Base-by-base conservation (phyloP, 2,113 vertebrate species). In the Zingel zingel region DNA sequence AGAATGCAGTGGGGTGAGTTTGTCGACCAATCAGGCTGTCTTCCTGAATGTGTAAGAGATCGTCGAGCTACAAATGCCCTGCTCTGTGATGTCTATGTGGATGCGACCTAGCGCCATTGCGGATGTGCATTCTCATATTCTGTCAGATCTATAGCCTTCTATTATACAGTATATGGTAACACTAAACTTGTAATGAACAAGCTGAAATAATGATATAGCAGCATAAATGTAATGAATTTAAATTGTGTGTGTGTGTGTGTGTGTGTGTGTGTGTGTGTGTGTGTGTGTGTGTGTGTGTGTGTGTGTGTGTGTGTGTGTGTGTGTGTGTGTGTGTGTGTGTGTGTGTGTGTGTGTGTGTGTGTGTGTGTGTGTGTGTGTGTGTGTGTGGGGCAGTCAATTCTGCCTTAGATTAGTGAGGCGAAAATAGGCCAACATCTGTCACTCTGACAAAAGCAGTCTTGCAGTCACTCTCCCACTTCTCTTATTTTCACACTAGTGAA, bases 361-460 rank as follows among this genome's bases (percentile, higher is more conserved):
- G 14, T 62, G 14, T 57, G 9, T 25, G 47, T 65, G 45, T 62
- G 72, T 27, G 59, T 78, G 71, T 74, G 59, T 47, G 65, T 79
- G 59, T 43, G 68, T 81, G 71, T 69, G 76, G 45, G 51, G 74
- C 76, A 47, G 82, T 84, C 77, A 73, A 73, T 79, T 84, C 65
- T 77, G 86, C 83, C 82, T 87, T 66, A 85, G 91, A 95, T 94
- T 93, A 93, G 89, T 64, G 73, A 84, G 54, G 80, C 81, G 84
- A 91, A 94, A 95, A 88, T 94, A 93, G 94, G 93, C 86, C 92
- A 93, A 92, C 92, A 94, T 94, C 92, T 94, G 92, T 93, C 91
- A 93, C 84, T 62, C 83, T 80, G 81, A 86, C 79, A 90, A 88
- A 93, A 86, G 81, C 90, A n/a, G n/a, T n/a, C n/a, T 66, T 48